Percentiles rank a stretch among this genome's conserved stretches.
phyloP scores from a whole-genome alignment of 37 sponge, comb jelly and placozoan genomes.

The Axinella damicornis region DNA sequence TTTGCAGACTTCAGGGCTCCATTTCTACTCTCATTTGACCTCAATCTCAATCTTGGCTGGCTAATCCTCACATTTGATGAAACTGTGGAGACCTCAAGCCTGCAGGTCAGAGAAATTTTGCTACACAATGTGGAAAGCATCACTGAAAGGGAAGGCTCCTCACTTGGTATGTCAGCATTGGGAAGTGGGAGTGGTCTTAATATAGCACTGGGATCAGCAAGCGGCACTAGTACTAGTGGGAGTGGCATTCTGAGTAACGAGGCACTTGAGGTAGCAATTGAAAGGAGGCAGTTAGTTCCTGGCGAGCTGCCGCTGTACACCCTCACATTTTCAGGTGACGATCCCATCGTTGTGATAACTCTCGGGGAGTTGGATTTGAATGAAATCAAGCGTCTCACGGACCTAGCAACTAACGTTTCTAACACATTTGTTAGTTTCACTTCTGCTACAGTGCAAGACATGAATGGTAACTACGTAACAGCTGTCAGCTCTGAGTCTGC shows the following conservation, averaged over 20 bases:
- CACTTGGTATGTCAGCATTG: background rate
- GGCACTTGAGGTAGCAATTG: background rate
- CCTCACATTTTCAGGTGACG: conserved; percentile 68
- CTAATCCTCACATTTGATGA: conserved; percentile 89
- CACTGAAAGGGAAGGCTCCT: background rate
- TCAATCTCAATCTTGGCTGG: conserved; percentile 73
- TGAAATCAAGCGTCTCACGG: conserved; percentile 76
- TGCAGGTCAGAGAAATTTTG: conserved; percentile 61
- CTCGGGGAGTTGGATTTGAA: conserved; percentile 84
- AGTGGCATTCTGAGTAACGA: background rate
- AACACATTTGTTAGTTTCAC: conserved; percentile 83
- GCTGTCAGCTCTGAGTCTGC: conserved; percentile 26
- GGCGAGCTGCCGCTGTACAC: conserved; percentile 58
- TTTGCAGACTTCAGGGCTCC: conserved; percentile 45
- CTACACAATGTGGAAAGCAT: conserved; percentile 63
- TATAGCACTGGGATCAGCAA: too few relatives aligned
- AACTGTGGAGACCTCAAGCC: conserved; percentile 69
- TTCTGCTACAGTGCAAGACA: conserved; percentile 59
- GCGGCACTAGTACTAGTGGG: conserved; percentile 1
- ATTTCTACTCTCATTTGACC: conserved; percentile 64
- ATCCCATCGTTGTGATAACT: conserved; percentile 58
- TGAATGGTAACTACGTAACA: conserved; percentile 82
- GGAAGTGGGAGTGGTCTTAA: conserved; percentile 10
- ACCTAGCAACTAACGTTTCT: conserved; percentile 58
- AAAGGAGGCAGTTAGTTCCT: conserved; percentile 37